Evolutionary conservation across 2,888 invertebrate species (phyloP), one percentile per base, ranked within the genome.

Genomic region (Cheilosia vulpina): DNA sequence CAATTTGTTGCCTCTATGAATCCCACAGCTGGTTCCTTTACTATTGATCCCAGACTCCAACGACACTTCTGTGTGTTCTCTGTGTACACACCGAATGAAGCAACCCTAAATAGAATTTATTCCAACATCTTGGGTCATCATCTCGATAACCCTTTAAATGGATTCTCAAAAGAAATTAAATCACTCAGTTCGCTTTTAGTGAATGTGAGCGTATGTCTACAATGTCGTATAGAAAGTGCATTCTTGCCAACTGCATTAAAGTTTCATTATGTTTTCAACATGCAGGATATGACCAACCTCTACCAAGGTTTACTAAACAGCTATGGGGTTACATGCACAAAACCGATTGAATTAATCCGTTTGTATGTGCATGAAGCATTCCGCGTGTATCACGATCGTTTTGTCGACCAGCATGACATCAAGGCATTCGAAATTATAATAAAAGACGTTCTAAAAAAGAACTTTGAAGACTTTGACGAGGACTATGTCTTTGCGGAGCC

Each of bases 1-100:
- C 98, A 98, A 93, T 98, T 98, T 91, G 95, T 98, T 27, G 96
- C 98, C 6, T 97, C 97, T 91, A 98, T 99, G 98, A 98, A 98
- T 92, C 99, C 98, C 0, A 98, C 98, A 0, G 97, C 98, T 17
- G 99, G 99, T n/a, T 97, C 97, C 71, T 98, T 98, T 90, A 97
- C 97, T 34, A 98, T 99, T 81, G 97, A 98, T 93, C 95, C 98
- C 0, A 94, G 99, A 13, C 93, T 99, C 9, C 98, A 98, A 91
- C 93, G 97, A 66, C 97, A 97, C 90, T 97, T 97, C 91, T 96
- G 96, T 88, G 96, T 96, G 0, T 97, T 97, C 90, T 96, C 97
- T 34, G 95, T 97, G 77, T 95, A 95, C 91, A 96, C 97, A 90
- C 98, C 98, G 2, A 95, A 95, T 6, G 93, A 94, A 62, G 97